Base-by-base conservation (phyloP, 2,113 vertebrate species). In the Athene cunicularia region DNA sequence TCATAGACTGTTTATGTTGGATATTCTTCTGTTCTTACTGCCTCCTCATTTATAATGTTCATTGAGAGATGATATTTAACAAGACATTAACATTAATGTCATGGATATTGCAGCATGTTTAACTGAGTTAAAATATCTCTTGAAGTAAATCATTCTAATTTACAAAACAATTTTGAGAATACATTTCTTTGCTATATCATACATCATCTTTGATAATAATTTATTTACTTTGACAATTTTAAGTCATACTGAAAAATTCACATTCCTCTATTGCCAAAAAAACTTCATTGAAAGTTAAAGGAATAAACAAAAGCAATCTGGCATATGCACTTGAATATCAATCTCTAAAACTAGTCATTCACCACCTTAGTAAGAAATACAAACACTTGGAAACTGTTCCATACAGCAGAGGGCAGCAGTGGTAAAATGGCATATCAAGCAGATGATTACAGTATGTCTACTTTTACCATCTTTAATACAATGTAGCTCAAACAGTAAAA, bases 401-500 rank as follows among this genome's bases (percentile, higher is more conserved):
- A 27, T 52, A 30, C 95, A 94, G 88, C 88, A 97, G 95, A 95
- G 92, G 96, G 95, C 95, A 97, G 95, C 94, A 93, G 52, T 33
- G 19, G 20, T 86, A 80, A 95, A 86, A 93, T 49, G 82, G 32
- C 22, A 5, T 33, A 27, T 27, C 21, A 43, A 81, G 21, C 45
- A 71, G n/a, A 6, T 52, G 12, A 32, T 59, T 72, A 12, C 30
- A 35, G 15, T 33, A 7, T 22, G 14, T 24, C 45, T 63, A 3
- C 22, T 80, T 90, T 77, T 55, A 53, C 58, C 4, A 26, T 62
- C 18, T 80, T 73, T 88, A 30, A 35, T 75, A 33, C 14, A 68
- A 41, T 17, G 12, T 49, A 37, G 9, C 22, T 58, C 26, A 76
- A 52, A 58, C 8, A 62, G 17, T 39, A 62, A 82, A 93, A 95